Evolutionary conservation across 2,113 vertebrate genomes (phyloP).

Genomic region (Callaeas wilsoni): DNA sequence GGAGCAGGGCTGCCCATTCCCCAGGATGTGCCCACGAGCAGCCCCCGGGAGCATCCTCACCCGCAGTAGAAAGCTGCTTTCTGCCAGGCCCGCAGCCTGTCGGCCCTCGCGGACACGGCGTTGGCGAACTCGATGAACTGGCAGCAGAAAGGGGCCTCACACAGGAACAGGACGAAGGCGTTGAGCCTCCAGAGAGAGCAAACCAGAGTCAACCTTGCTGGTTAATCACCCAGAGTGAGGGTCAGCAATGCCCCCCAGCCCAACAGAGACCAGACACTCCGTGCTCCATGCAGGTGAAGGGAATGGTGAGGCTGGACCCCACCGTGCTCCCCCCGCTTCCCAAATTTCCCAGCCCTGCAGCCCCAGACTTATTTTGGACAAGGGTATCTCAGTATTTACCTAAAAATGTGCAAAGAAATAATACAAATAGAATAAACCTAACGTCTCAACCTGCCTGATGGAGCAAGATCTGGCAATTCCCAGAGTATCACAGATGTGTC

Average conservation of each 20-base stretch:
- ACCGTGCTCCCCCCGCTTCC: accelerated
- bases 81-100: constrained; percentile 89
- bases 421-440: not conserved
- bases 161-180: constrained; percentile 89
- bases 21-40: accelerated
- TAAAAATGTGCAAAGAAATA: not conserved
- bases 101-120: constrained; percentile 75
- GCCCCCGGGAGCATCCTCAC: constrained; percentile 68
- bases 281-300: accelerated
- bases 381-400: not conserved
- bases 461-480: not conserved
- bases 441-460: accelerated
- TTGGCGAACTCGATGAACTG: constrained; percentile 96
- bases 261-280: accelerated
- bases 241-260: not conserved
- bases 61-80: constrained; percentile 94
- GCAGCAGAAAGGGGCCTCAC: constrained; percentile 95
- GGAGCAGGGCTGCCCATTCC: accelerated
- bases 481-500: accelerated
- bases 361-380: not conserved
- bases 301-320: not conserved
- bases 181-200: constrained; percentile 76
- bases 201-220: not conserved
- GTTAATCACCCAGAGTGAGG: accelerated
- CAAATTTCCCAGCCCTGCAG: not conserved